A percentile compares a stretch with the other conserved stretches of the same genome.
phyloP scores from a whole-genome alignment of 2,797 vertebrate species.

The Oophaga sylvatica region DNA sequence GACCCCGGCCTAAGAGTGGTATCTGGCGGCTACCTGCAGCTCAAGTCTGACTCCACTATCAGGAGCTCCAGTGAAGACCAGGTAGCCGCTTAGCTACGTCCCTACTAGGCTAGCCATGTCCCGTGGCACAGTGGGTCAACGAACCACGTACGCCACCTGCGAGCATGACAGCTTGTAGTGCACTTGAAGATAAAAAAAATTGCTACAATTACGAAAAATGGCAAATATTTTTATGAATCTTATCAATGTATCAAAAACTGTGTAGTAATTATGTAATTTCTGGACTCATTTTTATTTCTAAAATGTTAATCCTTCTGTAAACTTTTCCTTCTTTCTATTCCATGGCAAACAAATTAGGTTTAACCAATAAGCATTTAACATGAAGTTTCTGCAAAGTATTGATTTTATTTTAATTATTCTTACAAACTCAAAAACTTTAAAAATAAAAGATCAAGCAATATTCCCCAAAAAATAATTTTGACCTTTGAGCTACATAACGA shows the following conservation, averaged over 20 bases:
- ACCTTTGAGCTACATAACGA: slow-evolving; percentile 16
- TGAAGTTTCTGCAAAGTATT: not conserved
- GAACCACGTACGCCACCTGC: too few relatives aligned
- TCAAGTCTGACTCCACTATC: too few relatives aligned
- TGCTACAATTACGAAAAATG: too few relatives aligned
- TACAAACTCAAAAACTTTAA: not conserved
- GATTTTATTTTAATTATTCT: not conserved
- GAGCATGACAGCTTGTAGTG: too few relatives aligned
- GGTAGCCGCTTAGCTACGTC: too few relatives aligned
- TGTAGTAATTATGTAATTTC: too few relatives aligned
- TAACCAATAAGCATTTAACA: not conserved
- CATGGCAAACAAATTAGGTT: not conserved
- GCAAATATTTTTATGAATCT: not conserved
- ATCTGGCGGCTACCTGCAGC: too few relatives aligned
- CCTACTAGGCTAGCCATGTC: too few relatives aligned
- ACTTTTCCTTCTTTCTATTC: not conserved
- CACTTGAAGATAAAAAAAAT: too few relatives aligned
- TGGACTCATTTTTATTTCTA: not conserved
- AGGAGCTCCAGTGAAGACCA: too few relatives aligned
- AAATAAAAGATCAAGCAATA: not conserved
- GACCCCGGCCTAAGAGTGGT: too few relatives aligned
- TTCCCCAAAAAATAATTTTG: slow-evolving; percentile 28
- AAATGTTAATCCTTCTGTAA: not conserved
- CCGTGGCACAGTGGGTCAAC: too few relatives aligned
- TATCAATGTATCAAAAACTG: not conserved